These are phyloP conservation scores for Nomada ferruginata DNA, from an alignment of 2,888 invertebrate genomes.

Conservation along the genomic window DNA sequence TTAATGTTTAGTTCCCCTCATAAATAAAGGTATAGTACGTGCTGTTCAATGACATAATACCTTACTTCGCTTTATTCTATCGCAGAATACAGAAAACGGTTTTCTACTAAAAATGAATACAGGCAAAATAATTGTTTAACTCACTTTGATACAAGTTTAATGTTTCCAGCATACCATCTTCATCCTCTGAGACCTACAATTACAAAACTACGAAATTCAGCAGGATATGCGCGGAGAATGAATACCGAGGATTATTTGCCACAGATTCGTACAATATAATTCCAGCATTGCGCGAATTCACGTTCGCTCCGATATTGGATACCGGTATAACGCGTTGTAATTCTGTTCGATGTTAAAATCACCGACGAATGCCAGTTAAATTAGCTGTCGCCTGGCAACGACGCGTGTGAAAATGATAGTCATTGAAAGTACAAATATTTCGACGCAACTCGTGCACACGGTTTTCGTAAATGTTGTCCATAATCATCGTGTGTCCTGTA, in stretches of 20 bases:
- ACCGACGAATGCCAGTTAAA: neutral
- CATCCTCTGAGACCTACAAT: neutral
- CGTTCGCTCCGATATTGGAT: neutral
- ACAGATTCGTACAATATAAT: neutral
- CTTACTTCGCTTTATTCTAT: no score
- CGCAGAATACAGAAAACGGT: no score
- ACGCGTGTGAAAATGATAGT: neutral
- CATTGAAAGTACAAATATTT: neutral
- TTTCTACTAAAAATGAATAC: no score
- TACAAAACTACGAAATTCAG: neutral
- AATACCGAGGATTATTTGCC: neutral
- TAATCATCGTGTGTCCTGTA: neutral
- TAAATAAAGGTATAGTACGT: no score
- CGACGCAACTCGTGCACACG: neutral
- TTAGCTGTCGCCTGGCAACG: neutral
- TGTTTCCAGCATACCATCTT: no score
- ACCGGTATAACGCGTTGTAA: neutral
- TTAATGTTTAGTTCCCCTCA: no score
- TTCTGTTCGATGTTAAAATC: neutral
- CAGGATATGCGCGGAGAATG: no score
- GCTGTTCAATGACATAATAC: no score
- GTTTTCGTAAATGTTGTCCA: no score
- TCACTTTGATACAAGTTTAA: no score
- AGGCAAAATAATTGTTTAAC: no score
- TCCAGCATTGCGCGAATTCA: neutral